Conservation (phyloP, 2,888 invertebrate species). For the Athripsodes cinereus region DNA sequence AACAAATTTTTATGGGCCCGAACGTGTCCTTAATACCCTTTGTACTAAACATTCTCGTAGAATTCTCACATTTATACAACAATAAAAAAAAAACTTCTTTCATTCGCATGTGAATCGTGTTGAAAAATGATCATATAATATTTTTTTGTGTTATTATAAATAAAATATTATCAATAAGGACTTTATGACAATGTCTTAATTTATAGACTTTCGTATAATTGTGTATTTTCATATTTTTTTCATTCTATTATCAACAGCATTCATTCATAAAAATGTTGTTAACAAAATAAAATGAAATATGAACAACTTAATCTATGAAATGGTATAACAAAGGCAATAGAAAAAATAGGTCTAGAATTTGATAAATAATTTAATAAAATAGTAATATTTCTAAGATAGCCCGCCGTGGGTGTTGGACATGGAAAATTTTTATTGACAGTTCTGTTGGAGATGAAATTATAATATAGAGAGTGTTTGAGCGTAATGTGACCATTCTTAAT, state of each 20-base stretch:
- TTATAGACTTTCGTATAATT: constrained; percentile 26
- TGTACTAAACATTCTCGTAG: background rate
- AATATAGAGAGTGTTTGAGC: no score
- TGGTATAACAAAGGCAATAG: no score
- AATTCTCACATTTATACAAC: background rate
- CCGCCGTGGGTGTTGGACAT: no score
- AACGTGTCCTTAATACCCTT: constrained; percentile 7
- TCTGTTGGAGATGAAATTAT: no score
- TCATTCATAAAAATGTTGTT: constrained; percentile 23
- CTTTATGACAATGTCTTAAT: constrained; percentile 12
- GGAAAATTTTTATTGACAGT: no score
- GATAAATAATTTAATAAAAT: no score
- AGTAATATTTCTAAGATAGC: no score
- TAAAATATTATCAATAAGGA: background rate
- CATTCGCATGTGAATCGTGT: background rate
- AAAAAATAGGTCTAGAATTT: no score
- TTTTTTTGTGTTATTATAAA: no score
- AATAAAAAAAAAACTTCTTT: constrained; percentile 10
- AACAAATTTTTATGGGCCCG: constrained; percentile 26
- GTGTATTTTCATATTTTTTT: no score
- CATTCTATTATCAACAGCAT: constrained; percentile 8
- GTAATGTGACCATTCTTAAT: no score
- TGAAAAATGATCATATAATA: no score
- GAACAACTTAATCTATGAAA: background rate
- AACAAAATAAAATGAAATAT: background rate